Evolutionary conservation across 2,113 vertebrate genomes (phyloP).

Genomic region (Natator depressus): DNA sequence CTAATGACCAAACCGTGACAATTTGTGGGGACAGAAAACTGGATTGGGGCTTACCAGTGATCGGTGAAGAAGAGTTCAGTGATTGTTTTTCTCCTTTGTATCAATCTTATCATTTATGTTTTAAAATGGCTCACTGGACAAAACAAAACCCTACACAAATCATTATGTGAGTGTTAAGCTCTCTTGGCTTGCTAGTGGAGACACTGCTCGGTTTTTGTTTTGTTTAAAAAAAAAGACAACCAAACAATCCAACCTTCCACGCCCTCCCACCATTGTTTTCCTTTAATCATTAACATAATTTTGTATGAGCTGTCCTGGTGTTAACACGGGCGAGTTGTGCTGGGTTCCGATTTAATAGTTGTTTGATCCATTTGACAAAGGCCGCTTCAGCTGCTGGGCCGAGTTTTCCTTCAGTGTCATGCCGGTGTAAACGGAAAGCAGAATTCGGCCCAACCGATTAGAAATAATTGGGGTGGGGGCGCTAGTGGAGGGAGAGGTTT

Average conservation of each 20-base stretch:
- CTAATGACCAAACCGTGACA: not conserved
- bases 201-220: not conserved
- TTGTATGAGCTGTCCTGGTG: not conserved
- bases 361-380: too few species aligned
- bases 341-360: not conserved
- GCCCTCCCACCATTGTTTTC: not conserved
- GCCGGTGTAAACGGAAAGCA: not conserved
- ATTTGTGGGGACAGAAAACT: not conserved
- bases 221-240: too few species aligned
- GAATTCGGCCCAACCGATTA: not conserved
- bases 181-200: not conserved
- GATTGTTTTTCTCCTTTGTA: too few species aligned
- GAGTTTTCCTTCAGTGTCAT: not conserved
- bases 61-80: not conserved
- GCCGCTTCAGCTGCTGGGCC: not conserved
- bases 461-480: too few species aligned
- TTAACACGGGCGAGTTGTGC: not conserved
- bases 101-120: not conserved
- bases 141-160: not conserved
- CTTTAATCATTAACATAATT: not conserved
- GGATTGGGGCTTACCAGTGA: not conserved
- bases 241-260: not conserved
- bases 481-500: not conserved
- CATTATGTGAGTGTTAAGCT: not conserved
- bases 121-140: not conserved